Base-by-base conservation (phyloP, 1,140 invertebrate genomes). In the Nephila pilipes region DNA sequence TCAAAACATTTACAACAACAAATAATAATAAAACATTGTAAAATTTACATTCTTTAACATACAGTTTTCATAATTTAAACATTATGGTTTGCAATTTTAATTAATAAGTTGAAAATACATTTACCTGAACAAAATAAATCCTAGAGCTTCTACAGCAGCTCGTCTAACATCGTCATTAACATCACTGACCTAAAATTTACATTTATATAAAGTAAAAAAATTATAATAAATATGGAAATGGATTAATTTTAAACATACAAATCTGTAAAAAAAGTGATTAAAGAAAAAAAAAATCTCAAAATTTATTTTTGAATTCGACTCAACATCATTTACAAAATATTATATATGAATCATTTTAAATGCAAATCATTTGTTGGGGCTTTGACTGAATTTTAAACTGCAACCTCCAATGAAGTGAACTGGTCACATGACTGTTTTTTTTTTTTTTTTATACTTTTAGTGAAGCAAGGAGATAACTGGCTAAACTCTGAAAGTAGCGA, bases 161-260 rank as follows among this genome's bases (percentile, higher is more conserved):
- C 99, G 97, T 93, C 99, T 97, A 5, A 99, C 99, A 96, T 99
- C 99, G 95, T 99, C 99, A 95, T 99, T 99, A 0, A 99, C 99
- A 96, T 99, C 99, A 94, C 98, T 99, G 55, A 98, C 97, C 96
- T 97, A 92, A 22, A 20, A 25, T n/a, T 25, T n/a, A 63, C 10
- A n/a, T 25, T 63, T 60, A n/a, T 63, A n/a, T 10, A 63, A n/a
- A 25, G 6, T 20, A 1, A 2, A 5, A 63, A 12, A 63, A 20
- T 63, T 63, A 46, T 10, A 46, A 46, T 46, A 46, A 63, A 63
- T n/a, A 63, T 0, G 18, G 12, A 6, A 60, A 63, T 25, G n/a
- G 2, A 20, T 22, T 25, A n/a, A 25, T 25, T 18, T 38, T 20
- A 80, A 36, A 54, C 0, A 18, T 4, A 57, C 8, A 54, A 20